Percentiles rank a stretch among this genome's conserved stretches.
Evolutionary conservation across 2,797 vertebrate species (phyloP).

Genomic region (Peromyscus nudipes): DNA sequence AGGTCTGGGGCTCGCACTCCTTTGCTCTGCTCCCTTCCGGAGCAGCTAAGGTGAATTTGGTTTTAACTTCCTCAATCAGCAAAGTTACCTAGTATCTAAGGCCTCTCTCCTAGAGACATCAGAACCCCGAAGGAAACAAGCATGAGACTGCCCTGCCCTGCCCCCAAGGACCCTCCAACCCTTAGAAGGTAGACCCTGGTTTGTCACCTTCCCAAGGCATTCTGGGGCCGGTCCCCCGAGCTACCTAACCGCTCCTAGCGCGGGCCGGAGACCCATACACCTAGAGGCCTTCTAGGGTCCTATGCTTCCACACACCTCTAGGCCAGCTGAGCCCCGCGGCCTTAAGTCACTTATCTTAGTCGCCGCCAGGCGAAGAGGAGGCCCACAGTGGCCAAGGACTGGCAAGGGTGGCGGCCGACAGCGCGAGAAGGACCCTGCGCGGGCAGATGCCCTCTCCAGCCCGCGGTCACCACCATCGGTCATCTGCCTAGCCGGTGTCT

Average conservation of each 20-base stretch:
- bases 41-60: background rate
- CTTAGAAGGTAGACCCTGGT: background rate
- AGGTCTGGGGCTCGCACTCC: too few relatives aligned
- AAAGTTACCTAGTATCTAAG: background rate
- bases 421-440: background rate
- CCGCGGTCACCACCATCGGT: background rate
- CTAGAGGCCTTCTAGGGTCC: slow-evolving; percentile 44
- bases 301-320: background rate
- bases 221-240: background rate
- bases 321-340: slow-evolving; percentile 49
- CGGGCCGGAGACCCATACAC: slow-evolving; percentile 10
- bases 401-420: background rate
- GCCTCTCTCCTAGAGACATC: background rate
- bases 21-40: background rate
- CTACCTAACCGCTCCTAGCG: slow-evolving; percentile 26
- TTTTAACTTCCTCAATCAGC: background rate
- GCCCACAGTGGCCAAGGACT: slow-evolving; percentile 19
- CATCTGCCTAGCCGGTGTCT: background rate
- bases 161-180: background rate
- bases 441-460: background rate
- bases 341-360: background rate
- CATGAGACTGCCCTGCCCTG: background rate
- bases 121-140: background rate
- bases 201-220: slow-evolving; percentile 47
- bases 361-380: slow-evolving; percentile 59